Conservation (phyloP, 2,113 vertebrate species). For the Melierax canorus region DNA sequence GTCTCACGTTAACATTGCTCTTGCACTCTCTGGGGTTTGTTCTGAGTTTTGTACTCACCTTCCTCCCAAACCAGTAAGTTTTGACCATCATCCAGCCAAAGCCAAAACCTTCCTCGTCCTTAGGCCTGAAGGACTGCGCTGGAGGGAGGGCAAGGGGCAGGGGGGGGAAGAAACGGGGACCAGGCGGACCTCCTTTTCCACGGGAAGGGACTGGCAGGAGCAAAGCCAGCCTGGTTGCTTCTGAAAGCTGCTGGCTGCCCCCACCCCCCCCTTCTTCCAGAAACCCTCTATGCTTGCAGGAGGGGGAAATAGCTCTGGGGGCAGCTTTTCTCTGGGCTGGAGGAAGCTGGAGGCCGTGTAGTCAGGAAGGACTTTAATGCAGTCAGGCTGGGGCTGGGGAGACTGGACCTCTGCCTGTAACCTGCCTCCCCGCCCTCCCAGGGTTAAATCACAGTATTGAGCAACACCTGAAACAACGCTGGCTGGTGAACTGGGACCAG, state of each 20-base stretch:
- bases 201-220: fast-evolving
- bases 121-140: neutral
- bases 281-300: neutral
- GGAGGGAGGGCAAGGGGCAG: neutral
- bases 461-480: neutral
- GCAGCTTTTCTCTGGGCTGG: neutral
- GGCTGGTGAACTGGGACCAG: neutral
- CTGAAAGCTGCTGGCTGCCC: neutral
- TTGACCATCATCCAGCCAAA: neutral
- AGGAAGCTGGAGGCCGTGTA: neutral
- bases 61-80: neutral
- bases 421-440: neutral
- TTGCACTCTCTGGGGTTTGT: neutral
- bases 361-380: neutral
- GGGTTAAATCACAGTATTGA: neutral
- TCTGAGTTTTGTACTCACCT: neutral
- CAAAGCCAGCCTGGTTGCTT: neutral
- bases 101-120: neutral
- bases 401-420: neutral
- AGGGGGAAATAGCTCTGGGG: neutral
- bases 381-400: neutral
- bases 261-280: neutral
- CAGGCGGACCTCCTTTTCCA: neutral
- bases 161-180: neutral
- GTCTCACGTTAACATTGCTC: neutral